These are phyloP conservation scores for Thereva nobilitata DNA, from an alignment of 2,888 invertebrate genomes.

Conservation along the genomic window DNA sequence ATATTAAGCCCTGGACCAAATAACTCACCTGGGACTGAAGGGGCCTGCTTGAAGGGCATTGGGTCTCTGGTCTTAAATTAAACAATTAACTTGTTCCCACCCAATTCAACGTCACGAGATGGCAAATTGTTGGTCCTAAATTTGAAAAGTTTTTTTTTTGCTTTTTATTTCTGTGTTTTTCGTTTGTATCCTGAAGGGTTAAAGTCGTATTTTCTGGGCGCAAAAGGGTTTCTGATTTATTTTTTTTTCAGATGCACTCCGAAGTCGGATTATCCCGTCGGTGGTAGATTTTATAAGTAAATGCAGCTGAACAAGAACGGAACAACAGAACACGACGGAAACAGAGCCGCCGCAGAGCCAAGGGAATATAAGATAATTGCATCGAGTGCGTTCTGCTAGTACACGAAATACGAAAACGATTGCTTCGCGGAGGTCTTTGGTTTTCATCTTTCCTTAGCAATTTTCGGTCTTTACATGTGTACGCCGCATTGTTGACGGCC, in stretches of 20 bases:
- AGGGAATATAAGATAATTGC: constrained; percentile 17
- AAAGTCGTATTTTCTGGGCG: too few relatives aligned
- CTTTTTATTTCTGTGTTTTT: background rate
- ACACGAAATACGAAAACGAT: constrained; percentile 13
- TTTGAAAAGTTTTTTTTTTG: background rate
- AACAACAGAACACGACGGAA: background rate
- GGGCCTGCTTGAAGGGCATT: too few relatives aligned
- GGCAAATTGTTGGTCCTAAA: constrained; percentile 3
- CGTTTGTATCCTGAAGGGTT: too few relatives aligned
- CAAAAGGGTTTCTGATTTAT: too few relatives aligned
- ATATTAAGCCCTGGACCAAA: too few relatives aligned
- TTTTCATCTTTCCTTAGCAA: constrained; percentile 19
- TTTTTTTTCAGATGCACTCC: background rate
- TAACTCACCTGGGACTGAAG: too few relatives aligned
- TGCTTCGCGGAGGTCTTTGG: constrained; percentile 25
- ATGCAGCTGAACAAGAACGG: background rate
- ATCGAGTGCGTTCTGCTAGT: constrained; percentile 24
- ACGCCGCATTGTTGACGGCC: background rate
- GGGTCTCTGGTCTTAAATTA: constrained; percentile 3
- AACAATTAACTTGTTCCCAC: constrained; percentile 32
- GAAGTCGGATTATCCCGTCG: background rate
- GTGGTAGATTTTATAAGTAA: too few relatives aligned
- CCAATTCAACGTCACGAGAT: constrained; percentile 7
- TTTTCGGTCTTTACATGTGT: constrained; percentile 23
- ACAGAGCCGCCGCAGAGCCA: constrained; percentile 1